Evolutionary conservation across 1,140 invertebrate genomes (phyloP).

Genomic region (Drosophila ficusphila): DNA sequence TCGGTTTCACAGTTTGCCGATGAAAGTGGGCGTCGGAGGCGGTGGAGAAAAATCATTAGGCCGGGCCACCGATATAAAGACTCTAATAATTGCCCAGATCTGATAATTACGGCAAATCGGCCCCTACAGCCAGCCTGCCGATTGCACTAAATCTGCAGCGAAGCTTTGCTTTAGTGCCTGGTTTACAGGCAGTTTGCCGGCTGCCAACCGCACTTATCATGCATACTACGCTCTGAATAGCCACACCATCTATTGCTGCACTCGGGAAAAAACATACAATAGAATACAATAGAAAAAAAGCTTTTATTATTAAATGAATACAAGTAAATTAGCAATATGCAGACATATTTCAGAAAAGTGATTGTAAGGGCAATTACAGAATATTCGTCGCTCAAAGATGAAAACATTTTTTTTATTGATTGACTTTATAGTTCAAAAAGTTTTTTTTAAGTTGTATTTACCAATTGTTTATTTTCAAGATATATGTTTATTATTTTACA

Average conservation of each 20-base stretch:
- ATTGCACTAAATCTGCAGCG: conserved; percentile 82
- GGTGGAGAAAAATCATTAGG: conserved; percentile 49
- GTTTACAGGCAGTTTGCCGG: conserved; percentile 17
- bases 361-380: too few species aligned
- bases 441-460: too few species aligned
- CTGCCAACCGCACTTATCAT: conserved; percentile 63
- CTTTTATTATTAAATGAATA: too few species aligned
- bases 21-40: conserved; percentile 73
- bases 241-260: conserved; percentile 43
- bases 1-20: conserved; percentile 40
- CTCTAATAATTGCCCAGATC: conserved; percentile 72
- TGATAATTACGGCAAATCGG: conserved; percentile 77
- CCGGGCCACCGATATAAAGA: conserved; percentile 31
- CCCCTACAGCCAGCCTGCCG: conserved; percentile 24
- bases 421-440: too few species aligned
- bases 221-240: conserved; percentile 83
- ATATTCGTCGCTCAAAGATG: too few species aligned
- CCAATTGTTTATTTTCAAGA: too few species aligned
- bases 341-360: too few species aligned
- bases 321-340: too few species aligned
- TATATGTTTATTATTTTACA: too few species aligned
- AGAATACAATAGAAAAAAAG: not conserved
- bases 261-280: not conserved
- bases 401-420: too few species aligned
- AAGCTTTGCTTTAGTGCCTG: conserved; percentile 63